Percentiles rank a stretch among this genome's conserved stretches.
Conservation (phyloP, 2,113 vertebrate genomes). For the Rhabdomys dilectus region DNA sequence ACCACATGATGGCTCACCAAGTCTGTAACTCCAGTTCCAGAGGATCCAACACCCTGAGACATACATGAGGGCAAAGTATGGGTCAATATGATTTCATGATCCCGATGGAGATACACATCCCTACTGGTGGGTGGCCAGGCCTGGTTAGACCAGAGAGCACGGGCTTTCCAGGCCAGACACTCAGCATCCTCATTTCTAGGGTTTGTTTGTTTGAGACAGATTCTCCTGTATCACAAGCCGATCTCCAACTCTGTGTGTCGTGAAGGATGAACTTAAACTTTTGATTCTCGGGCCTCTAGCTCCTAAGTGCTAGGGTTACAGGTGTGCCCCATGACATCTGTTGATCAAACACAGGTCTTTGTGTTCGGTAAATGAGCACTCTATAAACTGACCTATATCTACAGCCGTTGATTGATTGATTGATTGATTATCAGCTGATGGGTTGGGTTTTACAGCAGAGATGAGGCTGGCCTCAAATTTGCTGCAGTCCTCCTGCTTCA, state of each 20-base stretch:
- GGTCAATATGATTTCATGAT: neutral
- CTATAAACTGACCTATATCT: neutral
- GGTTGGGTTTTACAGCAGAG: neutral
- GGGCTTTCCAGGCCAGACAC: neutral
- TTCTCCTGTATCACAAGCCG: neutral
- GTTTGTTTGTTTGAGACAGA: neutral
- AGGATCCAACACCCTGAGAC: no score
- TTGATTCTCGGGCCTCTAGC: neutral
- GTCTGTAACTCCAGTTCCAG: no score
- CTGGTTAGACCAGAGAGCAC: no score
- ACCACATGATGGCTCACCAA: no score
- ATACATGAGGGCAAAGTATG: neutral
- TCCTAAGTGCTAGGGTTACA: neutral
- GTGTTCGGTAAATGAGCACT: neutral
- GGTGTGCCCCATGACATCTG: neutral
- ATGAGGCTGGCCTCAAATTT: neutral
- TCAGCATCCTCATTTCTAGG: no score
- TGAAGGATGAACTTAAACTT: neutral
- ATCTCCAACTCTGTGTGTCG: neutral
- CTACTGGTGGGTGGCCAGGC: neutral
- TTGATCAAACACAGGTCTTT: neutral
- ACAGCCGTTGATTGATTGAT: neutral
- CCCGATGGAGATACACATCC: neutral
- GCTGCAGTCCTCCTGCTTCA: neutral
- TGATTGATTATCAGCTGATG: no score